Base-by-base conservation (phyloP, 1,140 invertebrate species). In the Thaumatotibia leucotreta region DNA sequence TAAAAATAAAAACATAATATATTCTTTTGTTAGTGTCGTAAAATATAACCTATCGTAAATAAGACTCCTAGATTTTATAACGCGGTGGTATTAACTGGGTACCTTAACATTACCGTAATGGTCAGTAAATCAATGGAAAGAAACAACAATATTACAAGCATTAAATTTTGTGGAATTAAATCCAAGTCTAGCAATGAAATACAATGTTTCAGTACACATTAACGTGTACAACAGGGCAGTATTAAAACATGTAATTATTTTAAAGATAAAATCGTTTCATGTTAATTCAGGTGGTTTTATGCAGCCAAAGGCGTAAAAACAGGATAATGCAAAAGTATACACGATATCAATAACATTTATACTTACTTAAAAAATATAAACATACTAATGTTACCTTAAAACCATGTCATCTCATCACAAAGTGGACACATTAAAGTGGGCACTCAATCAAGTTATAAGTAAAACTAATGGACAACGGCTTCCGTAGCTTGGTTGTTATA, bases 61-160 rank as follows among this genome's bases (percentile, higher is more conserved):
- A 70, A 73, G 66, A 68, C 73, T 79, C 63, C 67, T 76, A 82
- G 69, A 76, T 73, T 80, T 82, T 80, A 84, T 72, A 80, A 75
- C 70, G 69, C 68, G 61, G 65, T 68, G 67, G 72, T 79, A 76
- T 77, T 80, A 76, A 69, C 70, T 76, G 68, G 69, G 73, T 76
- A 77, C 66, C 67, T 80, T 75, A 77, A 82, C 70, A 75, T 77
- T 72, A 72, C 75, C 73, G 72, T 78, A 79, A 82, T 80, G 72
- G 69, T 66, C 74, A 69, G 70, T 84, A 84, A 84, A 84, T 84
- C 80, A 83, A 72, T 69, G 39, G 67, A 79, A 76, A 83, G 73
- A 68, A 80, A 84, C 81, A 82, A 84, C 11, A 77, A 80, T 82
- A 84, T 77, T 79, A 76, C 71, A 74, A 70, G 65, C 79, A 79